A percentile compares a stretch with the other conserved stretches of the same genome.
Evolutionary conservation across 2,888 invertebrate genomes (phyloP).

Genomic region (Leucoma salicis): DNA sequence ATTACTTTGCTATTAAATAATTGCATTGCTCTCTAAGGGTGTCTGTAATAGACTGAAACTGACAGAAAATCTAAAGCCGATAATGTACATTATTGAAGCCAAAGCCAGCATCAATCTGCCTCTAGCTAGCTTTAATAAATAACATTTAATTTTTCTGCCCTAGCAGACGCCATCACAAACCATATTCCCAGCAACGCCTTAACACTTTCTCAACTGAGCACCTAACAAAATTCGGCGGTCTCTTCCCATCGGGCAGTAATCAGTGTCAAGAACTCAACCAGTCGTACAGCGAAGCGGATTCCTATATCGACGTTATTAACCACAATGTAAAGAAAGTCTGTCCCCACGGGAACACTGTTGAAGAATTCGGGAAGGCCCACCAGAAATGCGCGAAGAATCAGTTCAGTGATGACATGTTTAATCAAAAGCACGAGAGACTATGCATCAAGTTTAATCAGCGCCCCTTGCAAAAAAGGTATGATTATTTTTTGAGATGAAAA

Average conservation of each 20-base stretch:
- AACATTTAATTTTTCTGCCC: slow-evolving; percentile 54
- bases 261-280: slow-evolving; percentile 76
- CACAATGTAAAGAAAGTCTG: slow-evolving; percentile 69
- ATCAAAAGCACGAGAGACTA: slow-evolving; percentile 74
- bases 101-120: slow-evolving; percentile 25
- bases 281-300: slow-evolving; percentile 74
- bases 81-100: slow-evolving; percentile 6
- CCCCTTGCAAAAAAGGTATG: slow-evolving; percentile 70
- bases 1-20: no score
- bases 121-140: slow-evolving; percentile 22
- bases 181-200: slow-evolving; percentile 80
- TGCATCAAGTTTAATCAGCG: slow-evolving; percentile 79
- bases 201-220: slow-evolving; percentile 79
- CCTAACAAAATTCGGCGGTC: slow-evolving; percentile 74
- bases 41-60: no score
- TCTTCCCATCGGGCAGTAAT: slow-evolving; percentile 74
- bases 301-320: slow-evolving; percentile 72
- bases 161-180: slow-evolving; percentile 79
- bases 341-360: slow-evolving; percentile 72
- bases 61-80: no score
- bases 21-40: no score
- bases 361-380: slow-evolving; percentile 77
- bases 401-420: slow-evolving; percentile 56
- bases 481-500: no score
- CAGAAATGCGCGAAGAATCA: slow-evolving; percentile 75